These are phyloP conservation scores for Lydus trimaculatus DNA, from an alignment of 2,888 invertebrate genomes.

Conservation along the genomic window DNA sequence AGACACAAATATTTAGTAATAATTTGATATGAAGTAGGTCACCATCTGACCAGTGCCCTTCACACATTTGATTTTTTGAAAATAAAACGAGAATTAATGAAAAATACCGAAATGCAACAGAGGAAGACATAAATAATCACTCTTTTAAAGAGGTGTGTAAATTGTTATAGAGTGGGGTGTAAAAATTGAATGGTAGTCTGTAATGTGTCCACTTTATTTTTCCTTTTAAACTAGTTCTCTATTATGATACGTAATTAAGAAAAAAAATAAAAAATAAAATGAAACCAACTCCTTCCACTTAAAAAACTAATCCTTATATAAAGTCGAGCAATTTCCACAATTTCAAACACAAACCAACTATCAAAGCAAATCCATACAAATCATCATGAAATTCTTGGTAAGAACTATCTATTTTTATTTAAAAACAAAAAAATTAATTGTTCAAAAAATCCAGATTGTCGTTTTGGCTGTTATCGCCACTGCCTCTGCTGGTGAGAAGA, in stretches of 20 bases:
- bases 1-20: constrained; percentile 17
- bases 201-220: constrained; percentile 20
- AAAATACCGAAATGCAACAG: not conserved
- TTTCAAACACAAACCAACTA: constrained; percentile 27
- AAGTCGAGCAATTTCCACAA: constrained; percentile 17
- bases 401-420: constrained; percentile 4
- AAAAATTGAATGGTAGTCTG: constrained; percentile 20
- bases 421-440: not conserved
- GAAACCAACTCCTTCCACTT: constrained; percentile 6
- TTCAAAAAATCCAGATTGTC: constrained; percentile 28
- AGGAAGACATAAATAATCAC: not conserved
- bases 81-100: too few species aligned
- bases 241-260: constrained; percentile 44
- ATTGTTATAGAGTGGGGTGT: constrained; percentile 2
- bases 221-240: constrained; percentile 45
- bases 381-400: constrained; percentile 35
- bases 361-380: constrained; percentile 14
- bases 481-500: constrained; percentile 31
- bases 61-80: constrained; percentile 15
- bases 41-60: constrained; percentile 21
- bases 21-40: constrained; percentile 26
- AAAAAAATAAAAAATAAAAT: constrained; percentile 36
- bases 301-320: constrained; percentile 16
- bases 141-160: not conserved
- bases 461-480: constrained; percentile 29